Evolutionary conservation across 2,113 vertebrate genomes (phyloP), one percentile per base, ranked within the genome.

Genomic region (Neodon shergylaensis): DNA sequence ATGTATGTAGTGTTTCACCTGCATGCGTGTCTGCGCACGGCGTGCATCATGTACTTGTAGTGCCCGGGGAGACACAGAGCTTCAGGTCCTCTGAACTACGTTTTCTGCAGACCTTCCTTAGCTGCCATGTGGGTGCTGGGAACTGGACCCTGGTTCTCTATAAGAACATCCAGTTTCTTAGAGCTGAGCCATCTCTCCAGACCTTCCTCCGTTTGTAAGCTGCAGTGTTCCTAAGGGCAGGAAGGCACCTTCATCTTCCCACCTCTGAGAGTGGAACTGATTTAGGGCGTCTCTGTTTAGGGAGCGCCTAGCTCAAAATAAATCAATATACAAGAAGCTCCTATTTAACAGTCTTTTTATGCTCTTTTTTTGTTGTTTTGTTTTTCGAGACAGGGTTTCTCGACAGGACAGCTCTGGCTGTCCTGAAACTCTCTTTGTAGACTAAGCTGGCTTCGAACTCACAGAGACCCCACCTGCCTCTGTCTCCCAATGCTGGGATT

Each of bases 281-380:
- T 36, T 91, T 96, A 52, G 31, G 74, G 49, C 42, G 6, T 94
- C 47, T 87, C n/a, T 76, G 68, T 92, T 94, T 92, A 94, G 81
- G 88, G 47, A 47, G 42, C 8, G 81, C 79, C 14, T 90, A 78
- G 84, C 42, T 87, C 86, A 89, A 86, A 93, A 77, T 42, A 93
- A 96, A 88, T 28, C 33, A 92, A 54, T 28, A 84, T 68, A 73
- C 95, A 70, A 91, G 33, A 36, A 70, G 33, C 24, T 49, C 5
- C 11, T 49, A 68, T 86, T 68, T 68, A 68, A 86, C 17, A 66
- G 61, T 65, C 39, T 65, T 66, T 66, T 68, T 33, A 21, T 72
- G 70, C 36, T 70, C 16, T 70, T 70, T 66, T 65, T 28, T 65
- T 65, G 7, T 65, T 65, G 68, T n/a, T 70, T 72, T 77, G 31